Base-by-base conservation (phyloP, 2,113 vertebrate species). In the Eubucco bourcierii region DNA sequence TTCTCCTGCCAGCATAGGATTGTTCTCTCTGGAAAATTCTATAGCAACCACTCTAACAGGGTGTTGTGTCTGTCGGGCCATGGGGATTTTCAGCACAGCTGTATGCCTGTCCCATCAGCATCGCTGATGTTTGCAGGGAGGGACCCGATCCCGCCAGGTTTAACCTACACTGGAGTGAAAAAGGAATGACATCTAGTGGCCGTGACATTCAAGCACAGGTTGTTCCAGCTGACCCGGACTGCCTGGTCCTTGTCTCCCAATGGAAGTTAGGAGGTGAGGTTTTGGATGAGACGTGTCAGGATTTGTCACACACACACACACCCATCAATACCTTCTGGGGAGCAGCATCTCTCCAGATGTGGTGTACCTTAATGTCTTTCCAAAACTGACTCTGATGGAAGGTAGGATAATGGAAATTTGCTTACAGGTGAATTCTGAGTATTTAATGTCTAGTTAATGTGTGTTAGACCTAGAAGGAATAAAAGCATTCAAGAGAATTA, bases 131-230 rank as follows among this genome's bases (percentile, higher is more conserved):
- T 19, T 31, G 29, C 1, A 8, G 7, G 0, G 10, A 3, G 21
- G 17, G 16, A 5, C 20, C 37, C 64, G 9, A 4, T 56, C 61
- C 60, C 78, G 67, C 44, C 84, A 17, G 71, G 84, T 56, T 37
- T 72, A 71, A 53, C 52, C 71, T 87, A 19, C 34, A 1, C 63
- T 90, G 92, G 91, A 76, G 90, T 94, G 97, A 95, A 94, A 94
- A 95, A 63, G 79, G 90, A 88, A 94, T 92, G 90, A 97, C 97
- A 96, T 81, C 97, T 97, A 95, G 96, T 93, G 97, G 97, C 39
- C 50, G 2, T 2, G 18, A 50, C 90, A 16, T 60, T 53, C 66
- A 83, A 95, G 58, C 86, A 82, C 90, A 77, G 23, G 46, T 39
- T 84, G 50, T 41, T 88, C 47, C 27, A 2, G 19, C 21, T 75